Evolutionary conservation across 2,113 vertebrate genomes (phyloP).

Genomic region (Anarrhichthys ocellatus): DNA sequence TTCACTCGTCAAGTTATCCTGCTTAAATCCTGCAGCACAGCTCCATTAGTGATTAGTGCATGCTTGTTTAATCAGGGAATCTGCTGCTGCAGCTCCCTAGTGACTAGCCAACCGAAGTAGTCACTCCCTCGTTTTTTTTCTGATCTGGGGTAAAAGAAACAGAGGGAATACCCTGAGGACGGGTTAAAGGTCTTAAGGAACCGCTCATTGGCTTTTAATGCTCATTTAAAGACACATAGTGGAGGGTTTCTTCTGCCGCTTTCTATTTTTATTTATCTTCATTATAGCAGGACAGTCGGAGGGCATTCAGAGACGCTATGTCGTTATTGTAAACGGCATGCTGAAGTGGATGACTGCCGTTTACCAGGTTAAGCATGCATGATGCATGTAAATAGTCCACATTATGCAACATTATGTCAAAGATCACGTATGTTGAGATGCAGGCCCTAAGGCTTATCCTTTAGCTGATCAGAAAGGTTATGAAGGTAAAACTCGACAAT

Average conservation of each 20-base stretch:
- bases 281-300: slow-evolving; percentile 45
- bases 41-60: slow-evolving; percentile 72
- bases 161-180: slow-evolving; percentile 69
- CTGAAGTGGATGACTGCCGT: slow-evolving; percentile 17
- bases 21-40: slow-evolving; percentile 62
- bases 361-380: slow-evolving; percentile 57
- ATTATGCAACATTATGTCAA: slow-evolving; percentile 49
- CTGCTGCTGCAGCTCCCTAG: slow-evolving; percentile 60
- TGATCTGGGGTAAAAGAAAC: slow-evolving; percentile 66
- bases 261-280: slow-evolving; percentile 68
- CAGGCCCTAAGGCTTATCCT: slow-evolving; percentile 13
- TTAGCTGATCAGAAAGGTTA: slow-evolving; percentile 13
- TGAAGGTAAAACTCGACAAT: slow-evolving; percentile 5
- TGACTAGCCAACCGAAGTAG: slow-evolving; percentile 67
- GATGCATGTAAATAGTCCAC: slow-evolving; percentile 33
- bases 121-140: slow-evolving; percentile 55
- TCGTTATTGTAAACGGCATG: slow-evolving; percentile 35
- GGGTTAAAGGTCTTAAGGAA: slow-evolving; percentile 71
- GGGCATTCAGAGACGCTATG: slow-evolving; percentile 34
- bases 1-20: slow-evolving; percentile 50
- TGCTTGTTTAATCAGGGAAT: slow-evolving; percentile 77
- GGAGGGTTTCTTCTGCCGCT: slow-evolving; percentile 19
- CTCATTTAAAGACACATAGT: slow-evolving; percentile 65
- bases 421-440: slow-evolving; percentile 36
- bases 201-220: slow-evolving; percentile 70